Evolutionary conservation across 2,797 vertebrate species (phyloP), one percentile per base, ranked within the genome.

Genomic region (Syncerus caffer): DNA sequence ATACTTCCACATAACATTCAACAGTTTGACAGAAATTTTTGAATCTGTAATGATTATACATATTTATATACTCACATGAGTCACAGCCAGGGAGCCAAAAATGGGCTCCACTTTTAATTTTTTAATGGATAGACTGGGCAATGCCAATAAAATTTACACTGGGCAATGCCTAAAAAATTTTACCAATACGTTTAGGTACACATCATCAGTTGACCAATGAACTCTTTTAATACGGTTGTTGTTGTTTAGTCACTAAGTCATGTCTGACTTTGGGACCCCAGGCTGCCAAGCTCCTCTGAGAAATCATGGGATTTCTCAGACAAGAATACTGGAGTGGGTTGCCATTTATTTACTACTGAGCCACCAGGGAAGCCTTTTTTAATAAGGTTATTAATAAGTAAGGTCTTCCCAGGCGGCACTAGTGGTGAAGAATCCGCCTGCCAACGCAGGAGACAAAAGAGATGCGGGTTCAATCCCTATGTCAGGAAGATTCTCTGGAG

Each of bases 91-190:
- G 13, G 17, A 67, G 45, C 29, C 51, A 67, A 85, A 84, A 93
- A 71, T 16, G 16, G 12, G 84, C 27, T 62, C n/a, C 25, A 19
- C 42, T 78, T 96, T 93, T 96, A 80, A 86, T 86, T 86, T 96
- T 92, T 82, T 89, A 91, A 93, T 95, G 64, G 31, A 87, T 76
- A 78, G 31, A 10, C 55, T 87, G 78, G 38, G 10, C 38, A 90
- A 92, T 60, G 47, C 15, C 76, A 85, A 93, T 57, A 92, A 97
- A 95, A 90, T 84, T 51, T 89, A 90, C 19, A 74, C 16, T 87
- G 85, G n/a, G 10, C 31, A 89, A 90, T 64, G 47, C 21, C 86
- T 87, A 93, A 53, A 94, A 97, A 93, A 80, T 84, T 27, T 93
- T 76, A 87, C n/a, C 21, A 74, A 25, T 85, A 85, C n/a, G 58